A percentile compares a stretch with the other conserved stretches of the same genome.
phyloP scores from a whole-genome alignment of 2,797 vertebrate genomes.

The Botia kubotai region DNA sequence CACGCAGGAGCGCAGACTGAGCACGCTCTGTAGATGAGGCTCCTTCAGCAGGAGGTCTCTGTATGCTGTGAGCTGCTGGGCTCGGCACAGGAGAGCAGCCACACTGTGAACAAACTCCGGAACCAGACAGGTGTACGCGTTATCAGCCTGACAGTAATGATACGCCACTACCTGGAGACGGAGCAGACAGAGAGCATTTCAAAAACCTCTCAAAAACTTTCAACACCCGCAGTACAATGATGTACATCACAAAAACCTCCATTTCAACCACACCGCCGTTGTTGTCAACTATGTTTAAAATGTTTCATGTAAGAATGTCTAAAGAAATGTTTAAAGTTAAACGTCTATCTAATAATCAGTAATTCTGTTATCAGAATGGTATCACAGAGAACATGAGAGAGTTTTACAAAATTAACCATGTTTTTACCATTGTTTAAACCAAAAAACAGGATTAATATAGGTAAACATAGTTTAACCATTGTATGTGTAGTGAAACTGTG shows the following conservation, averaged over 20 bases:
- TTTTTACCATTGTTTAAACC: too few species aligned
- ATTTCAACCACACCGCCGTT: not conserved
- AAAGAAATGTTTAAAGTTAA: not conserved
- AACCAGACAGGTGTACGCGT: slow-evolving; percentile 96
- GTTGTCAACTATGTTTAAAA: not conserved
- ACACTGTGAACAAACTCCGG: slow-evolving; percentile 97
- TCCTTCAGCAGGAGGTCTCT: slow-evolving; percentile 91
- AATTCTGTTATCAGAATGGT: too few species aligned
- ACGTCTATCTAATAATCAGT: too few species aligned
- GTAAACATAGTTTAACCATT: too few species aligned
- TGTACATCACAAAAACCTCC: not conserved
- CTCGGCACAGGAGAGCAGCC: slow-evolving; percentile 91
- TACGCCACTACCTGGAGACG: slow-evolving; percentile 92
- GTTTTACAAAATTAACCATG: too few species aligned
- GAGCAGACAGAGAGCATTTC: not conserved
- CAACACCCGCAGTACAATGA: not conserved
- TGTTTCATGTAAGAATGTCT: not conserved
- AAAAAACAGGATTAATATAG: too few species aligned
- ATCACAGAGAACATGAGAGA: too few species aligned
- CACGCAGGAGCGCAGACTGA: slow-evolving; percentile 94
- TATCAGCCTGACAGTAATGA: slow-evolving; percentile 98
- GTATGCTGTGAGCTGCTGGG: slow-evolving; percentile 86
- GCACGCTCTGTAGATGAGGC: slow-evolving; percentile 92
- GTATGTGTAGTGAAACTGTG: too few species aligned
- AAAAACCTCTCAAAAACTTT: not conserved